Conservation (phyloP, 2,113 vertebrate genomes). For the Patagioenas fasciata region DNA sequence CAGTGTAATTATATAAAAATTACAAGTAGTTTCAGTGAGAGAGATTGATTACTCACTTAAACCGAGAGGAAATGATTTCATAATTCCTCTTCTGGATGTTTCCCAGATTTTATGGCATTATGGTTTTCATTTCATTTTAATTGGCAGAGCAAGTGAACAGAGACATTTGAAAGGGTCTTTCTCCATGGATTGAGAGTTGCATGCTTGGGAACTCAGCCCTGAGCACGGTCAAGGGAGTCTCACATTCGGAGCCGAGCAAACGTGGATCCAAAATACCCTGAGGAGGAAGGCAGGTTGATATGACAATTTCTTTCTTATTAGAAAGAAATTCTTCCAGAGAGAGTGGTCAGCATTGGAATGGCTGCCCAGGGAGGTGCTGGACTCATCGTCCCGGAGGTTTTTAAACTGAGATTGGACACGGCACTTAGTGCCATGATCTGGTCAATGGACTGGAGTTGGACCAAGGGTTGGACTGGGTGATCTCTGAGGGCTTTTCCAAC, state of each 20-base stretch:
- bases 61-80: slow-evolving; percentile 30
- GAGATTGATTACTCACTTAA: background rate
- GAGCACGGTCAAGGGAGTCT: background rate
- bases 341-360: too few species aligned
- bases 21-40: background rate
- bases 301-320: too few species aligned
- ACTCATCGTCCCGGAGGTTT: too few species aligned
- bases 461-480: too few species aligned
- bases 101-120: background rate
- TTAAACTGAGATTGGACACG: too few species aligned
- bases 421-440: too few species aligned
- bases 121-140: slow-evolving; percentile 1
- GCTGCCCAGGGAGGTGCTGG: too few species aligned
- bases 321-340: too few species aligned
- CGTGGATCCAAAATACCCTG: background rate
- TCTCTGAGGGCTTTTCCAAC: too few species aligned
- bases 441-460: too few species aligned
- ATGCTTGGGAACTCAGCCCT: background rate
- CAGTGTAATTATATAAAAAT: slow-evolving; percentile 8
- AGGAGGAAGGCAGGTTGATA: background rate
- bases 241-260: background rate
- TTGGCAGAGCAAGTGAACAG: background rate
- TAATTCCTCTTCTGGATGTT: background rate
- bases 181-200: accelerated
- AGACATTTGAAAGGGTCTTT: background rate